These are phyloP conservation scores for Rhinichthys klamathensis DNA, from an alignment of 2,113 vertebrate genomes.

Conservation along the genomic window DNA sequence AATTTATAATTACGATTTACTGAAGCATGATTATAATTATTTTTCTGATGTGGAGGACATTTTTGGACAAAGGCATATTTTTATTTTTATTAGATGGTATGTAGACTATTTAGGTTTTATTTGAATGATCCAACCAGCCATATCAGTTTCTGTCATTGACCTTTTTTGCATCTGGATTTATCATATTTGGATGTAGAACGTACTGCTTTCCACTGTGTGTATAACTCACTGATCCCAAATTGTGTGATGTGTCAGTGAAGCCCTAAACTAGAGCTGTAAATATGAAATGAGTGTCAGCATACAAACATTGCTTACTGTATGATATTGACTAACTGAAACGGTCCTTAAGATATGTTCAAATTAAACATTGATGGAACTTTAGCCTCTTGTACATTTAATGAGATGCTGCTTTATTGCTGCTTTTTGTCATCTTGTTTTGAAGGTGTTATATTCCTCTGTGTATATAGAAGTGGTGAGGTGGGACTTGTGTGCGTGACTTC, in stretches of 20 bases:
- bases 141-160: slow-evolving; percentile 27
- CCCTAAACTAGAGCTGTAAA: slow-evolving; percentile 55
- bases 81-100: background rate
- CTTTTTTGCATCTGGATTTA: slow-evolving; percentile 4
- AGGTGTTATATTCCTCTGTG: background rate
- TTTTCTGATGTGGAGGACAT: background rate
- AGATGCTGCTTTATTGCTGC: background rate
- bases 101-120: background rate
- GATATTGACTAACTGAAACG: slow-evolving; percentile 54
- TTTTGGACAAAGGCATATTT: background rate
- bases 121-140: slow-evolving; percentile 20
- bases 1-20: background rate
- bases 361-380: slow-evolving; percentile 51
- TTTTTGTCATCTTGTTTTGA: background rate
- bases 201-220: slow-evolving; percentile 35
- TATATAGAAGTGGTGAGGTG: background rate
- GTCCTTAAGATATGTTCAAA: slow-evolving; percentile 57
- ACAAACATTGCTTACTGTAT: slow-evolving; percentile 50
- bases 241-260: slow-evolving; percentile 29
- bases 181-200: slow-evolving; percentile 38
- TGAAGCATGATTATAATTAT: background rate
- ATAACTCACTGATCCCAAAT: slow-evolving; percentile 36
- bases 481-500: background rate
- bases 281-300: slow-evolving; percentile 47
- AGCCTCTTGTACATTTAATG: slow-evolving; percentile 1